phyloP scores from a whole-genome alignment of 2,113 vertebrate genomes.

The Megaptera novaeangliae region DNA sequence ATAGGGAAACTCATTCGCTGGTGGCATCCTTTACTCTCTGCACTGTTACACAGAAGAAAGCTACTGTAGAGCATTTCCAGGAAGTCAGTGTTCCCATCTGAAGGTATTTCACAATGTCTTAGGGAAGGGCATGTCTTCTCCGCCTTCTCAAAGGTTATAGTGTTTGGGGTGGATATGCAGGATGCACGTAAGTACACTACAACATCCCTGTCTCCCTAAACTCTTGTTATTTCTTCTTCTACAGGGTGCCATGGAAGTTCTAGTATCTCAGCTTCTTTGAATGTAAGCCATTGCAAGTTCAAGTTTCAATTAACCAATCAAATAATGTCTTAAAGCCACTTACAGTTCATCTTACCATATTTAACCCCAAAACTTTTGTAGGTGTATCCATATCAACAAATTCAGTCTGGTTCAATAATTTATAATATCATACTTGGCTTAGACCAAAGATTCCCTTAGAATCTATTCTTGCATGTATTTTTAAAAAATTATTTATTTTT shows the following conservation, averaged over 20 bases:
- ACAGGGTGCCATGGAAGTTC: not conserved
- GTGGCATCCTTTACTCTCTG: not conserved
- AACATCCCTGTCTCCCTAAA: not conserved
- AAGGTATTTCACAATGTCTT: not conserved
- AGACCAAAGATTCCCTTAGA: not conserved
- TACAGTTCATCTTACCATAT: not conserved
- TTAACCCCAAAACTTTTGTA: not conserved
- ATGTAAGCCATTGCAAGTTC: not conserved
- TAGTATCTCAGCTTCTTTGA: not conserved
- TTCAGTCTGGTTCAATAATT: not conserved
- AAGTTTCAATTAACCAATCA: not conserved
- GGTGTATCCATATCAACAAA: not conserved
- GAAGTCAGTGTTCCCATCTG: not conserved
- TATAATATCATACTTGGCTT: not conserved
- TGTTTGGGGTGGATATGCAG: not conserved
- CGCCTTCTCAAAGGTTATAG: not conserved
- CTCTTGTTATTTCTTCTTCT: not conserved
- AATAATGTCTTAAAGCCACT: not conserved
- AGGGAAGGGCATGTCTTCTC: not conserved
- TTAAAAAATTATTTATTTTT: too few species aligned
- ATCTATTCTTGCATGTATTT: slow-evolving; percentile 1
- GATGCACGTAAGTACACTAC: not conserved
- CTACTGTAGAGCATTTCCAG: not conserved
- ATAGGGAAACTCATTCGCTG: not conserved
- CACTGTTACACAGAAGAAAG: not conserved